These are phyloP conservation scores for Petrolisthes cinctipes DNA, from an alignment of 2,888 invertebrate genomes.

Conservation along the genomic window DNA sequence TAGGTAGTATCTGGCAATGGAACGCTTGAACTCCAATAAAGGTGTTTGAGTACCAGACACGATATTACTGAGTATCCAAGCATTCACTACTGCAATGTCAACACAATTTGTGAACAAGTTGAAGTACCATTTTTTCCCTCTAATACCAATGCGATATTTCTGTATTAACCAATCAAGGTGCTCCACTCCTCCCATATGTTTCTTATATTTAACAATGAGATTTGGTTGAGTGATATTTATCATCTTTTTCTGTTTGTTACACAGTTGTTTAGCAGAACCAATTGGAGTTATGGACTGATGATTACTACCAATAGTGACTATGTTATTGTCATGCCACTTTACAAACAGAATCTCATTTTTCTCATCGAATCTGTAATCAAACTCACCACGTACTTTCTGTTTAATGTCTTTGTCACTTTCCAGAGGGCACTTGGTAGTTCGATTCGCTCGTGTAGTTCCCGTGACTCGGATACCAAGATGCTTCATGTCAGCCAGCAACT, in stretches of 20 bases:
- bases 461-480: slow-evolving; percentile 29
- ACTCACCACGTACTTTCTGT: slow-evolving; percentile 21
- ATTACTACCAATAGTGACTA: slow-evolving; percentile 23
- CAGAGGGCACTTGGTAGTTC: slow-evolving; percentile 32
- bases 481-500: slow-evolving; percentile 24
- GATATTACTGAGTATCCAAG: slow-evolving; percentile 23
- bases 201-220: slow-evolving; percentile 33
- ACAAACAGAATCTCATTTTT: slow-evolving; percentile 26
- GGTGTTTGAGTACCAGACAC: slow-evolving; percentile 22
- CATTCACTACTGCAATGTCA: slow-evolving; percentile 46
- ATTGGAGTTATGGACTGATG: slow-evolving; percentile 34
- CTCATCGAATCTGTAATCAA: slow-evolving; percentile 40
- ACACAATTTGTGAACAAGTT: slow-evolving; percentile 37
- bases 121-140: slow-evolving; percentile 31
- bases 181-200: slow-evolving; percentile 38
- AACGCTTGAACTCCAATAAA: slow-evolving; percentile 30
- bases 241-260: too few relatives aligned
- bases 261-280: slow-evolving; percentile 33
- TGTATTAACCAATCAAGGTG: slow-evolving; percentile 47
- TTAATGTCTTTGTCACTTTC: slow-evolving; percentile 28
- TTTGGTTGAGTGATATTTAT: too few relatives aligned
- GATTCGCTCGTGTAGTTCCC: slow-evolving; percentile 32
- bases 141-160: slow-evolving; percentile 32
- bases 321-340: slow-evolving; percentile 28
- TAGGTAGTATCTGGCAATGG: slow-evolving; percentile 33